These are phyloP conservation scores for Capreolus pygargus DNA, from an alignment of 2,113 vertebrate species.

Conservation along the genomic window DNA sequence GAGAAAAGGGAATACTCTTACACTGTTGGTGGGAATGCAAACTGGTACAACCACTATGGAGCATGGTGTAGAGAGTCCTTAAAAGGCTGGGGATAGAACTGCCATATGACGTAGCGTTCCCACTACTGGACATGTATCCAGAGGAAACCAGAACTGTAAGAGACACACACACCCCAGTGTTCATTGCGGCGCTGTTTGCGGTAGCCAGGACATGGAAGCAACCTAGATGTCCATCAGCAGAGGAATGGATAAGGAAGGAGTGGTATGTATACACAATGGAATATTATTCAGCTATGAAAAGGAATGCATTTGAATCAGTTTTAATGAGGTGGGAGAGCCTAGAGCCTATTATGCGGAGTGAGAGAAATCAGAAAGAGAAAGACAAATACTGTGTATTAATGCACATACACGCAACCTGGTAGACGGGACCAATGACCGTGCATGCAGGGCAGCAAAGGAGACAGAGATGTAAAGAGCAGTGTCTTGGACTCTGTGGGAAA, in stretches of 20 bases:
- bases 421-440: background rate
- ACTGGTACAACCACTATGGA: background rate
- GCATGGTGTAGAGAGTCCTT: background rate
- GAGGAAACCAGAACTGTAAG: background rate
- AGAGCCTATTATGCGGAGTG: background rate
- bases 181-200: background rate
- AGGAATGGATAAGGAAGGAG: background rate
- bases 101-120: rapidly evolving
- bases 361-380: background rate
- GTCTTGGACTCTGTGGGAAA: background rate
- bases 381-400: background rate
- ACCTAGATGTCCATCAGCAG: background rate
- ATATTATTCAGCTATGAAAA: background rate
- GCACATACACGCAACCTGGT: background rate
- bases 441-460: background rate
- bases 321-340: background rate
- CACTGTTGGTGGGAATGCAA: background rate
- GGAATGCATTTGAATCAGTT: background rate
- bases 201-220: background rate
- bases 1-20: background rate
- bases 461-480: background rate
- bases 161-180: background rate
- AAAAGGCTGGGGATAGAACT: background rate
- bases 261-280: background rate
- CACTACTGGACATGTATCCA: background rate